Conservation (phyloP, 2,113 vertebrate genomes). For the Benitochromis conjunctus region DNA sequence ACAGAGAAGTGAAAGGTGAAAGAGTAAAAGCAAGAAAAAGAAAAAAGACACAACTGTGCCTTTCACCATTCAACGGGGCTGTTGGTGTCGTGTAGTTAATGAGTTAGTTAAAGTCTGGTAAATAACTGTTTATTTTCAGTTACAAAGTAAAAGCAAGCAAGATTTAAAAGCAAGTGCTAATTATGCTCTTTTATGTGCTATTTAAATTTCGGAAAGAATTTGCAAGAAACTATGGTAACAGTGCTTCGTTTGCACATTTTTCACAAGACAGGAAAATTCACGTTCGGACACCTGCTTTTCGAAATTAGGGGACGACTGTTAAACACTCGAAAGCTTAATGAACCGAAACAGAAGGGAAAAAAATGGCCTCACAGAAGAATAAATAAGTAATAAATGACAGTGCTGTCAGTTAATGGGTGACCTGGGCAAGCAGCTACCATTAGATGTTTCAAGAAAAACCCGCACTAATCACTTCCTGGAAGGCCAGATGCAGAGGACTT, state of each 20-base stretch:
- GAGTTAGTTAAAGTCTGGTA: neutral
- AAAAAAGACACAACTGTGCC: neutral
- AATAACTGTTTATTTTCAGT: neutral
- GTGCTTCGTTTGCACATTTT: neutral
- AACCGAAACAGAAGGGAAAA: neutral
- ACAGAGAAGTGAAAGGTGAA: conserved; percentile 1
- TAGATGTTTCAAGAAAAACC: neutral
- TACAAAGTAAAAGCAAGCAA: neutral
- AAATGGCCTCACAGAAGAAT: neutral
- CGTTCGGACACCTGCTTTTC: neutral
- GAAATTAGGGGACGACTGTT: neutral
- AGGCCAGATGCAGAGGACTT: neutral
- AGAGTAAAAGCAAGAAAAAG: neutral
- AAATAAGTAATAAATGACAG: neutral
- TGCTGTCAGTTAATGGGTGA: neutral
- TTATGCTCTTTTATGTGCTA: neutral
- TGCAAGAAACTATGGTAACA: neutral
- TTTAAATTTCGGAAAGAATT: neutral
- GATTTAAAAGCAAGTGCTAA: neutral
- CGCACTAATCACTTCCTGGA: neutral
- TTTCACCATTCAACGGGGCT: neutral
- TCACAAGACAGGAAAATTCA: neutral
- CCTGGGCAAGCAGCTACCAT: neutral
- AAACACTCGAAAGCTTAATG: neutral
- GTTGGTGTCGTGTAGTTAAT: neutral